Percentiles rank a stretch among this genome's conserved stretches.
phyloP scores from a whole-genome alignment of 1,140 invertebrate species.

The Cephus cinctus region DNA sequence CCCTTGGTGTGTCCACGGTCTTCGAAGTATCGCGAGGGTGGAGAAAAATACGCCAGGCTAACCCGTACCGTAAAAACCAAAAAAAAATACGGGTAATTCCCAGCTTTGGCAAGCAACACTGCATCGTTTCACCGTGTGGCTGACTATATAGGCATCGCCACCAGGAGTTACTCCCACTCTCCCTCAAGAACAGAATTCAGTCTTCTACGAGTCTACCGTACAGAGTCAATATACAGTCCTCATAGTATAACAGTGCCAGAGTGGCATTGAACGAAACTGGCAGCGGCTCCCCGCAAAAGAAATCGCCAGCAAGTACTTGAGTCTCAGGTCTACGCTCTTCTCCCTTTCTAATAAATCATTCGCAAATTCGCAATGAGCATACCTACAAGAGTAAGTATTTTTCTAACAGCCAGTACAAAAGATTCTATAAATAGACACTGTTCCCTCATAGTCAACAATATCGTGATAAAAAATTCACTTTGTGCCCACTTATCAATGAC shows the following conservation, averaged over 20 bases:
- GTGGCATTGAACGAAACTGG: no score
- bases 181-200: conserved; percentile 31
- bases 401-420: neutral
- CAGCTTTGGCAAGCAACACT: conserved; percentile 27
- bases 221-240: neutral
- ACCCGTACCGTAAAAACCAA: neutral
- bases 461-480: no score
- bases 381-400: neutral
- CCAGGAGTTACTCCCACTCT: conserved; percentile 11
- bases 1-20: neutral
- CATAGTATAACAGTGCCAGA: neutral
- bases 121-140: conserved; percentile 25
- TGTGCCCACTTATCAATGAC: no score
- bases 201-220: conserved; percentile 16
- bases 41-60: conserved; percentile 6
- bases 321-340: neutral
- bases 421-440: neutral
- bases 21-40: neutral
- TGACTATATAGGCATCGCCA: conserved; percentile 36
- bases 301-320: neutral
- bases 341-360: neutral
- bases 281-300: neutral
- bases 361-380: neutral
- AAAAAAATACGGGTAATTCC: conserved; percentile 25
- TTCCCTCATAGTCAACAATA: neutral